Percentiles rank a stretch among this genome's conserved stretches.
Conservation (phyloP, 1,140 invertebrate species). For the Yoshiicerus persimilis region DNA sequence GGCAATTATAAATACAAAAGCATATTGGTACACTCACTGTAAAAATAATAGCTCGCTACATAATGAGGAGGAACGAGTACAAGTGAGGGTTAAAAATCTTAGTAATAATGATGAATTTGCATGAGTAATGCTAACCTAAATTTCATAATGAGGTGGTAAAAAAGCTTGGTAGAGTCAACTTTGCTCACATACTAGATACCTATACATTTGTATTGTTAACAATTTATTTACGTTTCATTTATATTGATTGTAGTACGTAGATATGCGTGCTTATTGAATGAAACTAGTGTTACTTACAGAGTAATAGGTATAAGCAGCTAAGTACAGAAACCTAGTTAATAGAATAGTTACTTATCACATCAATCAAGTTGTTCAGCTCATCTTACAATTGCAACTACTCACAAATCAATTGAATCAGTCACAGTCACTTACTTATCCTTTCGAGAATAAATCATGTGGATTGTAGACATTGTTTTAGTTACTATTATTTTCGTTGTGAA, state of each 20-base stretch:
- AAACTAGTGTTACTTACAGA: not conserved
- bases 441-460: not conserved
- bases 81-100: not conserved
- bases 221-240: not conserved
- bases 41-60: not conserved
- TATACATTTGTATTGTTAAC: not conserved
- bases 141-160: slow-evolving; percentile 11
- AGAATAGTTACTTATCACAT: not conserved
- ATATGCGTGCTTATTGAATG: not conserved
- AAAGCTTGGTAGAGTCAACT: not conserved
- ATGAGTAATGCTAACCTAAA: not conserved
- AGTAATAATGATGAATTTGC: not conserved
- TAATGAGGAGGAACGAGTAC: not conserved
- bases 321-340: too few relatives aligned
- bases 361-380: slow-evolving; percentile 12
- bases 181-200: too few relatives aligned
- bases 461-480: not conserved
- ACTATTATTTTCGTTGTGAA: not conserved
- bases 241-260: not conserved
- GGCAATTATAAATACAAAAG: too few relatives aligned
- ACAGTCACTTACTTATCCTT: not conserved
- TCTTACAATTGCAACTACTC: not conserved
- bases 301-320: not conserved
- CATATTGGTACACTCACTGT: too few relatives aligned
- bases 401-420: not conserved